A percentile compares a stretch with the other conserved stretches of the same genome.
phyloP scores from a whole-genome alignment of 1,140 invertebrate genomes.

The Laodelphax striatellus region DNA sequence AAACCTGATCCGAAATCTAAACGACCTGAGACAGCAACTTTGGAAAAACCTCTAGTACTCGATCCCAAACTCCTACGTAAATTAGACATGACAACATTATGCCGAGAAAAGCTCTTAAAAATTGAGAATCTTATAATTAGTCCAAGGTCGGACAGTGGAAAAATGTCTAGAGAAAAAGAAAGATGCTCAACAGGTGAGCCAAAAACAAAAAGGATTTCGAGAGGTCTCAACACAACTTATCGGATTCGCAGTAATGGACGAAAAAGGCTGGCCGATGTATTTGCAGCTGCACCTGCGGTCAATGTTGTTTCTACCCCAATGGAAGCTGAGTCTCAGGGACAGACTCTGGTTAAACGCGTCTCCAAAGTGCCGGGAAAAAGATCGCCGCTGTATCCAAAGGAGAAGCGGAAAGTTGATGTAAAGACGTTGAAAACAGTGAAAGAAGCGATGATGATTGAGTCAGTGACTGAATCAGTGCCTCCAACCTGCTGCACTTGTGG shows the following conservation, averaged over 20 bases:
- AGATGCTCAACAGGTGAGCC: neutral
- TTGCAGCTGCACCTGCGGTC: neutral
- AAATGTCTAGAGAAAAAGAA: neutral
- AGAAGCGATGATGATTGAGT: conserved; percentile 22
- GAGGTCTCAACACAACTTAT: neutral
- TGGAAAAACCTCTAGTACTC: conserved; percentile 42
- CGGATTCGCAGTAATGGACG: neutral
- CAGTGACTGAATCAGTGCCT: conserved; percentile 29
- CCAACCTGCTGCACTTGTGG: conserved; percentile 45
- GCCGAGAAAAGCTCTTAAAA: conserved; percentile 18
- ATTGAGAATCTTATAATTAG: conserved; percentile 28
- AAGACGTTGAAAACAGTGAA: conserved; percentile 19
- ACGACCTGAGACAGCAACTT: conserved; percentile 42
- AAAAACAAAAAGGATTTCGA: neutral
- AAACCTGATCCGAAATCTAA: neutral
- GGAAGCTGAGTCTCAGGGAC: no score
- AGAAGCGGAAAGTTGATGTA: neutral
- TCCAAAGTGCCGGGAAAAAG: conserved; percentile 9
- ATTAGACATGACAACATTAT: conserved; percentile 42
- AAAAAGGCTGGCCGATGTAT: neutral
- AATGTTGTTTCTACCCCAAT: no score
- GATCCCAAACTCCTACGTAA: conserved; percentile 39
- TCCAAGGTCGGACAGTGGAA: conserved; percentile 7
- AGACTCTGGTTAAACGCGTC: neutral
- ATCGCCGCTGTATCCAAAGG: neutral